Evolutionary conservation across 1,140 invertebrate species (phyloP).

Genomic region (Micrasema longulum): DNA sequence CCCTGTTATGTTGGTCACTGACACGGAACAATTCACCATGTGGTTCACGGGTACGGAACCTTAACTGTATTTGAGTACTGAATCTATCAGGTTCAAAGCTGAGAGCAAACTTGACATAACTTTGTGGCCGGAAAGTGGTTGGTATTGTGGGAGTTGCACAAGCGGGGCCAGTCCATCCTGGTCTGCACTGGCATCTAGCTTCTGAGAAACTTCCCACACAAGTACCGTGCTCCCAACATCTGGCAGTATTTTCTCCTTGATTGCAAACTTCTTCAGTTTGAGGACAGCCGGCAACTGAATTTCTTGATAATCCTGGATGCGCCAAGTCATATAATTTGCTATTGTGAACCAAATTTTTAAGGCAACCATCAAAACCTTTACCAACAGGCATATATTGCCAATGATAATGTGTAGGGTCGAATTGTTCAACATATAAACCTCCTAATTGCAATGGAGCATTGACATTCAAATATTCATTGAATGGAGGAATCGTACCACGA

Average conservation of each 20-base stretch:
- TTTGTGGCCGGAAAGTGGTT: conserved; percentile 90
- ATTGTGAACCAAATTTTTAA: conserved; percentile 95
- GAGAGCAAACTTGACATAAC: conserved; percentile 95
- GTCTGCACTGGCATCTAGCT: conserved; percentile 90
- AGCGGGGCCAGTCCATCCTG: conserved; percentile 89
- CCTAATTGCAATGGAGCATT: conserved; percentile 95
- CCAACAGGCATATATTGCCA: conserved; percentile 89
- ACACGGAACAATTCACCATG: conserved; percentile 93
- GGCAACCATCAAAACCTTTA: conserved; percentile 94
- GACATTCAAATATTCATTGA: conserved; percentile 97
- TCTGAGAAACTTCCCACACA: conserved; percentile 92
- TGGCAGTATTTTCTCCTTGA: conserved; percentile 81
- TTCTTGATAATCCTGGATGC: conserved; percentile 84
- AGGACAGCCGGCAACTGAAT: conserved; percentile 88
- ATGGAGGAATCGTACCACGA: conserved; percentile 88
- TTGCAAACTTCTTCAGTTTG: conserved; percentile 91
- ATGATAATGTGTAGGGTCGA: conserved; percentile 86
- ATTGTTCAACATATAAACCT: conserved; percentile 87
- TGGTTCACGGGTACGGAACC: conserved; percentile 92
- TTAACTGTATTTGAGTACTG: conserved; percentile 90
- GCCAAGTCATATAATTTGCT: conserved; percentile 94
- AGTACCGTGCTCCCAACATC: conserved; percentile 91
- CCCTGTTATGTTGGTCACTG: conserved; percentile 93
- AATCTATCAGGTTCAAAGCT: conserved; percentile 94
- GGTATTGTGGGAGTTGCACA: conserved; percentile 88